Conservation (phyloP, 2,113 vertebrate species). For the Neoarius graeffei region DNA sequence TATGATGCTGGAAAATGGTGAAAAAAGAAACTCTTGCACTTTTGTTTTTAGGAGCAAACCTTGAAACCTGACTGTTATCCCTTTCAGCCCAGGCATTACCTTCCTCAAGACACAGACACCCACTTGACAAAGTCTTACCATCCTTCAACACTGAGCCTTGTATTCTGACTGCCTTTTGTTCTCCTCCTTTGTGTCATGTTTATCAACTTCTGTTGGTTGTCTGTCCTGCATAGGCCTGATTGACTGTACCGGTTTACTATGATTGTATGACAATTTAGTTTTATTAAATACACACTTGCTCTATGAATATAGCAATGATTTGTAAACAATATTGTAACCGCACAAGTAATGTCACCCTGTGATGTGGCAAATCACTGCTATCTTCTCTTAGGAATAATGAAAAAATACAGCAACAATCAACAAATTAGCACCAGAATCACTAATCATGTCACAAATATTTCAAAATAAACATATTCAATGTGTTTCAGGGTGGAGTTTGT, state of each 20-base stretch:
- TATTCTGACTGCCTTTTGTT: not conserved
- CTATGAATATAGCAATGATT: not conserved
- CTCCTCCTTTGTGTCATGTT: not conserved
- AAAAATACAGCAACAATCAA: not conserved
- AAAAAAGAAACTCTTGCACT: not conserved
- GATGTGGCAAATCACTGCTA: not conserved
- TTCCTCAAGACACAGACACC: not conserved
- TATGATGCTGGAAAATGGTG: not conserved
- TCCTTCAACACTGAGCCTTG: not conserved
- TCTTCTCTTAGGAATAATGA: not conserved
- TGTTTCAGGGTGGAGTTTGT: not conserved
- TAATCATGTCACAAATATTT: not conserved
- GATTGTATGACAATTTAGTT: not conserved
- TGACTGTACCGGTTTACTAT: not conserved
- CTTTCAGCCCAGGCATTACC: not conserved
- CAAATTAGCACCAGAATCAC: not conserved
- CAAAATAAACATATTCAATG: not conserved
- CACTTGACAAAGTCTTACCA: not conserved
- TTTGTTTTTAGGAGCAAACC: not conserved
- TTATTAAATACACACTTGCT: not conserved
- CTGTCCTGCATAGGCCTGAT: not conserved
- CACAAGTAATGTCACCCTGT: not conserved
- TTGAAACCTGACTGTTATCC: not conserved
- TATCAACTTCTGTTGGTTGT: not conserved
- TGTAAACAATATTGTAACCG: not conserved